Base-by-base conservation (phyloP, 1,140 invertebrate species). In the Orussus abietinus region DNA sequence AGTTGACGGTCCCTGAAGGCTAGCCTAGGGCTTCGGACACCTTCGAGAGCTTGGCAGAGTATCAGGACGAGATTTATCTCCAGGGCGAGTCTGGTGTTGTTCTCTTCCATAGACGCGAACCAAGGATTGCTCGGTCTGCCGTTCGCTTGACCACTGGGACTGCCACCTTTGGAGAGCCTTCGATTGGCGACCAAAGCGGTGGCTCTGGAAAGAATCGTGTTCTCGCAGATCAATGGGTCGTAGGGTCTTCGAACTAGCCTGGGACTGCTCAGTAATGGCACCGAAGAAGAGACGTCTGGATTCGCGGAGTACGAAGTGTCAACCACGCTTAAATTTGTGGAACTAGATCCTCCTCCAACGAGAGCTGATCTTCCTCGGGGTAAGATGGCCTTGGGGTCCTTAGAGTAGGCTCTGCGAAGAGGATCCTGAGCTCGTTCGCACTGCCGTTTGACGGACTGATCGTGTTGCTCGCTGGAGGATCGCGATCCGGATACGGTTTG, bases 31-130 rank as follows among this genome's bases (percentile, higher is more conserved):
- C 65, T 71, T 19, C 69, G 65, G 0, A 72, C 59, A 0, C 69
- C 71, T 41, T 72, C 68, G 3, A 74, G 20, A 0, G 66, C 66
- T 37, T 74, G 71, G 17, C 68, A 71, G 6, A 74, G 38, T 25
- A 69, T 62, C 1, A 72, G 50, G 4, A 68, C 58, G 0, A 72
- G 57, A 49, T 72, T 74, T 1, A 72, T 60, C 39, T 74, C 71
- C 0, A 74, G 41, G 0, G 71, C 69, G 0, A 74, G 43, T 22
- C 71, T 48, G 1, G 71, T 67, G 17, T 74, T 74, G 12, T 72
- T 66, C 26, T 69, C 57, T 12, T 74, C 65, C 71, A 74, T 74
- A 1, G 67, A 69, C 17, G 69, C 64, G 28, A 72, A 74, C 71
- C 71, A 74, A 2, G 71, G 69, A 45, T 72, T 65, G 38, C 32